Conservation (phyloP, 2,113 vertebrate species). For the Callipepla californica region DNA sequence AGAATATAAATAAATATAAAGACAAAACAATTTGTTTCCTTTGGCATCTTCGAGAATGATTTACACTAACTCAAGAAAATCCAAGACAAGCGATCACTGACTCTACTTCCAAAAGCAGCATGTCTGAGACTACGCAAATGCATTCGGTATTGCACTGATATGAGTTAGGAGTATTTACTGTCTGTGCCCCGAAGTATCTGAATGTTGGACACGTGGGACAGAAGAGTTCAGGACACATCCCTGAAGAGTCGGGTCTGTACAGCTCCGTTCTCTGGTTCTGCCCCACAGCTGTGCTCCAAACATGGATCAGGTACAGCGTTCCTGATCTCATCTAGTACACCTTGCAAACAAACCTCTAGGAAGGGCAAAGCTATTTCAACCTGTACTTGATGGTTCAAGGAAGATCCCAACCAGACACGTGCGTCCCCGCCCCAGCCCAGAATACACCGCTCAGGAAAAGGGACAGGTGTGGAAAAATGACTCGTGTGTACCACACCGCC, state of each 20-base stretch:
- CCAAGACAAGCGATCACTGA: slow-evolving; percentile 34
- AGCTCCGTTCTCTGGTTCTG: neutral
- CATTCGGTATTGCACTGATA: slow-evolving; percentile 71
- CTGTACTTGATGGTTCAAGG: slow-evolving; percentile 28
- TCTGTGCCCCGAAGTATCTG: slow-evolving; percentile 2
- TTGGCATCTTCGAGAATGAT: slow-evolving; percentile 81
- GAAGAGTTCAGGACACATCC: neutral
- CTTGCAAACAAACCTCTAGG: neutral
- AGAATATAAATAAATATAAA: slow-evolving; percentile 71
- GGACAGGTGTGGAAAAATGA: slow-evolving; percentile 36
- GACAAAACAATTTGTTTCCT: slow-evolving; percentile 78
- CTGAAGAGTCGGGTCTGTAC: neutral
- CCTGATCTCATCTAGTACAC: slow-evolving; percentile 65
- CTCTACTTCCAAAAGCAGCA: slow-evolving; percentile 65
- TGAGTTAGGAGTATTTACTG: slow-evolving; percentile 55
- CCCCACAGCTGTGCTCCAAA: slow-evolving; percentile 41
- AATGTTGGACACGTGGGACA: slow-evolving; percentile 13
- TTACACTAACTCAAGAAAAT: slow-evolving; percentile 70
- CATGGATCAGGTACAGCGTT: slow-evolving; percentile 62
- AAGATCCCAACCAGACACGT: neutral
- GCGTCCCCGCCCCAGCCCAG: slow-evolving; percentile 25
- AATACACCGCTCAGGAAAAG: slow-evolving; percentile 41
- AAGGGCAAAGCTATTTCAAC: slow-evolving; percentile 1
- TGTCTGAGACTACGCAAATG: slow-evolving; percentile 48
- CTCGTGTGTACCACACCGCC: slow-evolving; percentile 52